Conservation (phyloP, 2,888 invertebrate species). For the Apotomis capreana region DNA sequence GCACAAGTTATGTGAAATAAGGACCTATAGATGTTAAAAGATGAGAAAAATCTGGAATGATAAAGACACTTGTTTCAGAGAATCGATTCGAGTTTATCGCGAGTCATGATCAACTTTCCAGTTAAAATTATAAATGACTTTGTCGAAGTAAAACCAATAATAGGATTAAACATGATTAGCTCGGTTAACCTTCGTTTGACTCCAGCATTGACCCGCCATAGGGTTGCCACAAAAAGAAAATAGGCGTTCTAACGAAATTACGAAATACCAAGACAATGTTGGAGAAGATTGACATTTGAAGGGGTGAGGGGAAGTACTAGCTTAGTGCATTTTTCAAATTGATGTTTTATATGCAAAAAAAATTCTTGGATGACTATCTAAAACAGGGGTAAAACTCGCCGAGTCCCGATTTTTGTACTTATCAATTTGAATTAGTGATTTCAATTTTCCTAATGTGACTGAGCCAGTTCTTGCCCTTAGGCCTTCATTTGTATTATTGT, state of each 20-base stretch:
- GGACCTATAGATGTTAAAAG: background rate
- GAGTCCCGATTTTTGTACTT: no score
- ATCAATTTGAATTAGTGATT: no score
- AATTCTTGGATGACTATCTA: no score
- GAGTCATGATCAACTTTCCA: constrained; percentile 49
- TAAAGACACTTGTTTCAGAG: constrained; percentile 32
- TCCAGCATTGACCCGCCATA: constrained; percentile 48
- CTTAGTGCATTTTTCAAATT: no score
- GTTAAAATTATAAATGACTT: constrained; percentile 64
- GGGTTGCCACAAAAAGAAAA: constrained; percentile 33
- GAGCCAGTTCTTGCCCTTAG: no score
- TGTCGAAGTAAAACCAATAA: constrained; percentile 61
- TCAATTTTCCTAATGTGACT: no score
- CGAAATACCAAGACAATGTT: background rate
- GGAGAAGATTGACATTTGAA: no score
- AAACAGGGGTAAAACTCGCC: no score
- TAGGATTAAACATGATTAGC: constrained; percentile 64
- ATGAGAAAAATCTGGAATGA: constrained; percentile 2
- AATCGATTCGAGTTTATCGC: constrained; percentile 38
- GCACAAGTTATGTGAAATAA: background rate
- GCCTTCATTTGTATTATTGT: no score
- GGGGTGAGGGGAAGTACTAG: no score
- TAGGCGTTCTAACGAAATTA: background rate
- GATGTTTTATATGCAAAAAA: no score
- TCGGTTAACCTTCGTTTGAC: constrained; percentile 64